Base-by-base conservation (phyloP, 2,888 invertebrate genomes). In the Heliconius hortense region DNA sequence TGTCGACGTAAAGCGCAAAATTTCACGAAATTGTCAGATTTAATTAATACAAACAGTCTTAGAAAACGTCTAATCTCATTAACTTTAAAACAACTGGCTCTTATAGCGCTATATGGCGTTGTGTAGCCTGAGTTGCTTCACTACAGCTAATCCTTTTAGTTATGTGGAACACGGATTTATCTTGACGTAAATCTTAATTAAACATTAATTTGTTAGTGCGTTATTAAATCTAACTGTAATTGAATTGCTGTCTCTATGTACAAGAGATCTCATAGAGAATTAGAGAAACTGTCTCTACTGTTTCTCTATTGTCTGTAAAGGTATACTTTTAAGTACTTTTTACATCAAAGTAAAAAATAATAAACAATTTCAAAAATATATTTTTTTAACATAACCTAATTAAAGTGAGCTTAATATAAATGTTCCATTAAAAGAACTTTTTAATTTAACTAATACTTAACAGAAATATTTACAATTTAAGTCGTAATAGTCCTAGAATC, bases 11-110 rank as follows among this genome's bases (percentile, higher is more conserved):
- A 90, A 91, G 89, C 89, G 87, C 82, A 87, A 87, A 87, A 89
- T 88, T 89, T 87, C 89, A 87, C 87, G 88, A 87, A 85, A 88
- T 87, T 86, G 85, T 86, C 82, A 87, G 87, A 90, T 91, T 93
- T 91, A 91, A 92, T 93, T 90, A 89, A 90, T 89, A 87, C 86
- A 88, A 88, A 90, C 87, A 90, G 85, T 87, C 86, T 78, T 79
- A 80, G 82, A 80, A 82, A 83, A 81, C 79, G 80, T 79, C 78
- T 79, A 77, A 78, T 78, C 80, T 80, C 75, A 80, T 81, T 80
- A 78, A 77, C 80, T 80, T 80, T 80, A 74, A 80, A 78, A 76
- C 77, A 77, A 79, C 66, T 74, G 48, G 72, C 74, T 78, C 67
- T 31, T 70, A 31, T 73, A 74, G 64, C 64, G n/a, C 28, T 71